A percentile compares a stretch with the other conserved stretches of the same genome.
Conservation (phyloP, 1,140 invertebrate genomes). For the Thrips palmi region DNA sequence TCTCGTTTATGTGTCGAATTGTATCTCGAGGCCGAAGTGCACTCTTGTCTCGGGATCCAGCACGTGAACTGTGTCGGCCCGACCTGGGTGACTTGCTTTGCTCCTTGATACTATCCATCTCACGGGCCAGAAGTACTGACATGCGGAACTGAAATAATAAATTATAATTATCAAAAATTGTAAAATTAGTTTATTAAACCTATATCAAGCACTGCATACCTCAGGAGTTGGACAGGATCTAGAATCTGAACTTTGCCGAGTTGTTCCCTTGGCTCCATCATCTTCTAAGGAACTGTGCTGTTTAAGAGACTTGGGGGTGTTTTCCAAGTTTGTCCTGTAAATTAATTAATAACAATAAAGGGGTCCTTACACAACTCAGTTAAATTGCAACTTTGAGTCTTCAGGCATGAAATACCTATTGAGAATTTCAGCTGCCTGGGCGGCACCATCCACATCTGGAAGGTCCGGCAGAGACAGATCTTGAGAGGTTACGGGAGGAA, state of each 20-base stretch:
- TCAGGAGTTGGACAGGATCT: constrained; percentile 13
- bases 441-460: constrained; percentile 33
- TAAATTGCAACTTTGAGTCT: background rate
- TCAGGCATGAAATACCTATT: constrained; percentile 26
- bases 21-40: constrained; percentile 25
- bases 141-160: constrained; percentile 36
- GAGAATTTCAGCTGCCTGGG: constrained; percentile 43
- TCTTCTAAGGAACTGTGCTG: constrained; percentile 12
- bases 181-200: constrained; percentile 4
- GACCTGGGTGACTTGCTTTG: constrained; percentile 14
- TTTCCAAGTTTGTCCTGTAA: constrained; percentile 11
- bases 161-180: background rate
- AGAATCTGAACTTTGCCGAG: background rate
- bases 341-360: constrained; percentile 5
- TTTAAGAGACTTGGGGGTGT: constrained; percentile 13
- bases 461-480: constrained; percentile 32
- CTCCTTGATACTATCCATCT: constrained; percentile 28
- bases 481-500: constrained; percentile 23
- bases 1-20: constrained; percentile 35
- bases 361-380: background rate
- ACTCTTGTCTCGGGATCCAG: constrained; percentile 11
- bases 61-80: constrained; percentile 5
- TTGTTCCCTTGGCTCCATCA: constrained; percentile 11
- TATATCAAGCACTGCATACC: constrained; percentile 6
- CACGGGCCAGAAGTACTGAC: constrained; percentile 44